Percentiles rank a stretch among this genome's conserved stretches.
Conservation (phyloP, 1,140 invertebrate genomes). For the Cyclina sinensis region DNA sequence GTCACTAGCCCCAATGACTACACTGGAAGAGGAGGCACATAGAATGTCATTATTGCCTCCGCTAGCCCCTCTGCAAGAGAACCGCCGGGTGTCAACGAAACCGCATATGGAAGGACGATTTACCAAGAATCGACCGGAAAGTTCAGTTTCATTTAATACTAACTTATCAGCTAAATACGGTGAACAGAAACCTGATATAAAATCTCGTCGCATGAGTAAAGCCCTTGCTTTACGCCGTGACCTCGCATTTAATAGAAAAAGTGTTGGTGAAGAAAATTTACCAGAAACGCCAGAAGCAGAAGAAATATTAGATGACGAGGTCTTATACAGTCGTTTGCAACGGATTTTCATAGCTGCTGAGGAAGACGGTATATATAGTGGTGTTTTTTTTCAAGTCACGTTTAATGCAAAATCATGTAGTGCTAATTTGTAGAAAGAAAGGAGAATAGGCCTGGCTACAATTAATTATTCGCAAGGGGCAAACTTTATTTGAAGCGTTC, state of each 20-base stretch:
- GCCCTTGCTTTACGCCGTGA: neutral
- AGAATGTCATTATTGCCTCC: neutral
- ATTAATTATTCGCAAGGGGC: too few species aligned
- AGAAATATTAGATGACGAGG: slow-evolving; percentile 55
- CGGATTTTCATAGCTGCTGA: slow-evolving; percentile 77
- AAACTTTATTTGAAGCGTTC: too few species aligned
- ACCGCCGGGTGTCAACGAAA: neutral
- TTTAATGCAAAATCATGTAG: too few species aligned
- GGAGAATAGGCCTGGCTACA: too few species aligned
- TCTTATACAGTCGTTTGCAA: slow-evolving; percentile 66
- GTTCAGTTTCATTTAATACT: neutral
- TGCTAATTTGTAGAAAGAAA: too few species aligned
- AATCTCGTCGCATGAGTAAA: neutral
- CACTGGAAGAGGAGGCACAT: neutral
- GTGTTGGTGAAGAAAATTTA: neutral
- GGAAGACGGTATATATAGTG: slow-evolving; percentile 75
- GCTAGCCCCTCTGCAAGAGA: neutral
- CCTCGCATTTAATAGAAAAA: neutral
- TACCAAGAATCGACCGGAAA: neutral
- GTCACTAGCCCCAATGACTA: neutral
- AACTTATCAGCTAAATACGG: neutral
- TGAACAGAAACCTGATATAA: neutral
- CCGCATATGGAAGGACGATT: neutral
- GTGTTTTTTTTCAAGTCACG: too few species aligned
- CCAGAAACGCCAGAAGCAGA: slow-evolving; percentile 44